These are phyloP conservation scores for Aphidius gifuensis DNA, from an alignment of 1,140 invertebrate genomes.

Conservation along the genomic window DNA sequence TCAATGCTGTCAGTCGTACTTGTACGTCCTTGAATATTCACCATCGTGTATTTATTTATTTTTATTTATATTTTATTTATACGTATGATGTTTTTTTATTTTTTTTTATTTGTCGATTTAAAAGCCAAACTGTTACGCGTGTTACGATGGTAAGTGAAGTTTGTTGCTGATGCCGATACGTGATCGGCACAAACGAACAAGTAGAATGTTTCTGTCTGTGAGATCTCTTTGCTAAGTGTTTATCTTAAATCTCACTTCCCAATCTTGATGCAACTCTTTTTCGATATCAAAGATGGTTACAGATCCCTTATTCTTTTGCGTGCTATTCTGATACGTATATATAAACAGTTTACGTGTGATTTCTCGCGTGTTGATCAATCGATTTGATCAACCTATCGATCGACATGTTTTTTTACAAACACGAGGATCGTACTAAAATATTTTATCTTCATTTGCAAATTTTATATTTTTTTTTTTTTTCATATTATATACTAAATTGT, in stretches of 20 bases:
- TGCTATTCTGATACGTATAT: background rate
- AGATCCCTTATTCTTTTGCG: background rate
- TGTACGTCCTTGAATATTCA: too few species aligned
- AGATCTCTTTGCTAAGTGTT: slow-evolving; percentile 26
- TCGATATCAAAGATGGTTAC: slow-evolving; percentile 11
- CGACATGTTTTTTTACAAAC: too few species aligned
- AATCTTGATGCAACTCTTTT: slow-evolving; percentile 28
- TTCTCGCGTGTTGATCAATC: slow-evolving; percentile 31
- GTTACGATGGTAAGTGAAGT: slow-evolving; percentile 12
- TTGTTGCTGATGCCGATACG: slow-evolving; percentile 32
- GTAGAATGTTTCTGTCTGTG: slow-evolving; percentile 40
- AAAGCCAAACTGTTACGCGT: slow-evolving; percentile 22
- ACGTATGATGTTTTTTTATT: too few species aligned
- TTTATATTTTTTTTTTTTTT: too few species aligned
- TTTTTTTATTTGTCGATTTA: background rate
- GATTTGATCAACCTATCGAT: slow-evolving; percentile 18
- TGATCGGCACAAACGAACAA: slow-evolving; percentile 45
- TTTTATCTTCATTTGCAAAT: too few species aligned
- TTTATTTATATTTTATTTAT: background rate
- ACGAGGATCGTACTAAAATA: too few species aligned
- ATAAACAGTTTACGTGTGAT: slow-evolving; percentile 19
- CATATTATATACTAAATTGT: too few species aligned
- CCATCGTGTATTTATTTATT: background rate
- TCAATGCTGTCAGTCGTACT: too few species aligned
- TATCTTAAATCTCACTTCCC: slow-evolving; percentile 37